Evolutionary conservation across 1,140 invertebrate genomes (phyloP), one percentile per base, ranked within the genome.

Genomic region (Bombyx mandarina): DNA sequence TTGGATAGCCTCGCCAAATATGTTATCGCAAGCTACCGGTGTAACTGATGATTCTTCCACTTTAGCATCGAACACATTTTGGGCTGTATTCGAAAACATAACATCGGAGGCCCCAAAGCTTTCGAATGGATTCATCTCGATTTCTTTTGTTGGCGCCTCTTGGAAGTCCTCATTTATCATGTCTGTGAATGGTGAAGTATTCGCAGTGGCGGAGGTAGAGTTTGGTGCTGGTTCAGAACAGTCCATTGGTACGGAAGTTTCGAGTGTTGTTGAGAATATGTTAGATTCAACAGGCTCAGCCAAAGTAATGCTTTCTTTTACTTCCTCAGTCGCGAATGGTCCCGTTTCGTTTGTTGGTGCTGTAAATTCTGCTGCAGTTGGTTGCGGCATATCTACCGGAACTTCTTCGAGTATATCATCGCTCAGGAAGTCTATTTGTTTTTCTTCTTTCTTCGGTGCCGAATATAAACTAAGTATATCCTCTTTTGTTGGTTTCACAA

Each of bases 381-480:
- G 62, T 43, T 78, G 22, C 9, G 52, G 63, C 12, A 76, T 67
- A 35, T 77, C 67, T 8, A 43, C 10, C 7, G 1, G 81, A 63
- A 86, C 67, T 48, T 83, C 73, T 58, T 83, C 79, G 7, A 82
- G 66, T 57, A 90, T 79, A 67, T 91, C 90, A 58, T 90, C 90
- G 45, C 89, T 89, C 9, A 91, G 66, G 53, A 91, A 86, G 71
- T 91, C 90, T 8, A 88, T 84, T 53, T 76, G 82, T 57, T 88
- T 86, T 56, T 78, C 82, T 70, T 84, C 80, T 63, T 86, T 86
- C 63, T 88, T 88, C 8, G 90, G 89, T 59, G 88, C 83, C 18
- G 91, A 89, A 61, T 92, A 92, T n/a, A 93, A 78, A 75, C 91
- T 93, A 26, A 93, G 72, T 47, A 93, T 93, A 59, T 90, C 92